Conservation (phyloP, 2,888 invertebrate genomes). For the Hypercompe scribonia region DNA sequence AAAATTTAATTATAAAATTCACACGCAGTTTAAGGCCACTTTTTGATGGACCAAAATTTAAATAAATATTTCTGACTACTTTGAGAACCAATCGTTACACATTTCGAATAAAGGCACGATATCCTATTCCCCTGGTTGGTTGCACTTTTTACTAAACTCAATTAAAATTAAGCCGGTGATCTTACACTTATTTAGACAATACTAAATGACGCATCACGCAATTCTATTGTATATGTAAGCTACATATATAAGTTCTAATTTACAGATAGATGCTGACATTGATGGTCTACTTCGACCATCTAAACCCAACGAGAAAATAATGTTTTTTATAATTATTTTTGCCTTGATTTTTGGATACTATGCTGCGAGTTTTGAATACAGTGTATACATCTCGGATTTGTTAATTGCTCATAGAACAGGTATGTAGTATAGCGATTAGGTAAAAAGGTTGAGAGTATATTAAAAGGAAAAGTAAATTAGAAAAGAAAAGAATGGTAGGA, state of each 20-base stretch:
- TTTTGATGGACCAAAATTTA: too few species aligned
- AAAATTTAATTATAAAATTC: too few species aligned
- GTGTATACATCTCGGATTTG: background rate
- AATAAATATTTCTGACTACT: too few species aligned
- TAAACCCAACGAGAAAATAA: background rate
- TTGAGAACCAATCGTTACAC: too few species aligned
- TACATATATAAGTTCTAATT: background rate
- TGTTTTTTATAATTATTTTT: background rate
- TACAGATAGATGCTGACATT: background rate
- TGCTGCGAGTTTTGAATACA: background rate
- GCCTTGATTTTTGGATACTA: background rate
- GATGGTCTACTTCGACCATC: background rate
- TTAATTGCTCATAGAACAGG: background rate
- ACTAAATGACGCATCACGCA: background rate
- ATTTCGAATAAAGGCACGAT: too few species aligned
- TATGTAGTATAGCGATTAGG: background rate
- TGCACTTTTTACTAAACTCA: too few species aligned
- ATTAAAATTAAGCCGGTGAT: too few species aligned
- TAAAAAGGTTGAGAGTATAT: background rate
- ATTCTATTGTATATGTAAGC: background rate
- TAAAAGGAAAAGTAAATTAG: background rate
- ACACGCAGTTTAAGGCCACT: too few species aligned
- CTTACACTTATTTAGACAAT: background rate
- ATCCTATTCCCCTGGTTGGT: too few species aligned
- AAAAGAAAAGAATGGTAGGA: background rate